These are phyloP conservation scores for Harpalus rufipes DNA, from an alignment of 2,888 invertebrate species.

Conservation along the genomic window DNA sequence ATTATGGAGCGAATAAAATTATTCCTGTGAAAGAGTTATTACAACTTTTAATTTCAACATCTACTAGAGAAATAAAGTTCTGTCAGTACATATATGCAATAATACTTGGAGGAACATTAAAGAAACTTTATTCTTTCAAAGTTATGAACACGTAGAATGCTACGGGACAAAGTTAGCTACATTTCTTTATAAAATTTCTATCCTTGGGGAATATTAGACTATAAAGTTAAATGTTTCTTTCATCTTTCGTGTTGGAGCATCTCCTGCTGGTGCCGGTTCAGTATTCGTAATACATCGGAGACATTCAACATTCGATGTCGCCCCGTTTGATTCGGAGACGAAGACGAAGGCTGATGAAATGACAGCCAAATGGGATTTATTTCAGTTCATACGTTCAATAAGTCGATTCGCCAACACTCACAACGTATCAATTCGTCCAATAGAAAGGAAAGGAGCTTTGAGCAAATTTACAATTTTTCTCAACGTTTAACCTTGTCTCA, in stretches of 20 bases:
- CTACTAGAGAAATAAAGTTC: background rate
- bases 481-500: constrained; percentile 27
- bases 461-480: constrained; percentile 48
- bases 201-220: constrained; percentile 38
- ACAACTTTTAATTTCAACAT: background rate
- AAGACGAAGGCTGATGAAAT: constrained; percentile 52
- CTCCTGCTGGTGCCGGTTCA: background rate
- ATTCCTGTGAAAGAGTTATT: background rate
- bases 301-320: constrained; percentile 28
- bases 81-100: background rate
- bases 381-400: constrained; percentile 58
- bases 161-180: background rate
- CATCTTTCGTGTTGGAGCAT: constrained; percentile 42
- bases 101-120: constrained; percentile 9
- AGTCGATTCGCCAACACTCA: constrained; percentile 43
- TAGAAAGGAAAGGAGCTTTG: background rate
- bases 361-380: constrained; percentile 60
- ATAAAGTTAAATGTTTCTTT: constrained; percentile 49
- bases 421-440: constrained; percentile 25
- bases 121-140: constrained; percentile 5
- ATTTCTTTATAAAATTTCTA: constrained; percentile 35
- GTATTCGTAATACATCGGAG: constrained; percentile 52
- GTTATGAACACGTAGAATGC: constrained; percentile 19
- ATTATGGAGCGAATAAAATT: too few relatives aligned
- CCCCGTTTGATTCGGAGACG: background rate